A percentile compares a stretch with the other conserved stretches of the same genome.
Evolutionary conservation across 1,140 invertebrate species (phyloP).

Genomic region (Drosophila nebulosa): DNA sequence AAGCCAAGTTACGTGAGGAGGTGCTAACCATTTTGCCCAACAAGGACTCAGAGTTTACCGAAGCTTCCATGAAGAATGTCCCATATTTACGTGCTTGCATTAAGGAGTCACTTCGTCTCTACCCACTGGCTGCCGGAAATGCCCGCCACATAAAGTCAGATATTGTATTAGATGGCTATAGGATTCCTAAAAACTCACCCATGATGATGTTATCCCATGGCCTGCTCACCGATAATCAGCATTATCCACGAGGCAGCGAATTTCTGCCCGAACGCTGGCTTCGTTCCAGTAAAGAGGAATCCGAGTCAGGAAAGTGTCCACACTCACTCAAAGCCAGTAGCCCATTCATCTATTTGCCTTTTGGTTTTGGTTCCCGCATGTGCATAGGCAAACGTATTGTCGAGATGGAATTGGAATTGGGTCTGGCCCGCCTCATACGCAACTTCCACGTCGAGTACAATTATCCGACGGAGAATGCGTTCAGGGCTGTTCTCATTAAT

Average conservation of each 20-base stretch:
- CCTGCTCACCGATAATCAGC: constrained; percentile 71
- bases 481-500: constrained; percentile 47
- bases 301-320: constrained; percentile 28
- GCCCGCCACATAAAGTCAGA: constrained; percentile 81
- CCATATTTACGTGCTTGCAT: constrained; percentile 86
- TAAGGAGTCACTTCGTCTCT: constrained; percentile 84
- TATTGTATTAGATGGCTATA: constrained; percentile 83
- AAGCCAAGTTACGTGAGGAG: constrained; percentile 87
- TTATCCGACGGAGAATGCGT: constrained; percentile 56
- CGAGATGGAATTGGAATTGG: constrained; percentile 86
- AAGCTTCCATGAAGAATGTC: constrained; percentile 82
- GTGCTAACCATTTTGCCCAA: constrained; percentile 83
- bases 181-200: constrained; percentile 83
- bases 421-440: constrained; percentile 83
- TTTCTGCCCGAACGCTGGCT: constrained; percentile 85
- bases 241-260: constrained; percentile 82
- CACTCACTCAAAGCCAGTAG: constrained; percentile 61
- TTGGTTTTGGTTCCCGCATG: constrained; percentile 84
- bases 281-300: constrained; percentile 46
- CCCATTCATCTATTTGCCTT: constrained; percentile 83
- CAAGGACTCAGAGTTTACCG: constrained; percentile 82
- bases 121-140: constrained; percentile 82
- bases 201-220: constrained; percentile 80
- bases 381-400: constrained; percentile 86
- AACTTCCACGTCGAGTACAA: constrained; percentile 83